Evolutionary conservation across 2,797 vertebrate species (phyloP).

Genomic region (Acrossocheilus fasciatus): DNA sequence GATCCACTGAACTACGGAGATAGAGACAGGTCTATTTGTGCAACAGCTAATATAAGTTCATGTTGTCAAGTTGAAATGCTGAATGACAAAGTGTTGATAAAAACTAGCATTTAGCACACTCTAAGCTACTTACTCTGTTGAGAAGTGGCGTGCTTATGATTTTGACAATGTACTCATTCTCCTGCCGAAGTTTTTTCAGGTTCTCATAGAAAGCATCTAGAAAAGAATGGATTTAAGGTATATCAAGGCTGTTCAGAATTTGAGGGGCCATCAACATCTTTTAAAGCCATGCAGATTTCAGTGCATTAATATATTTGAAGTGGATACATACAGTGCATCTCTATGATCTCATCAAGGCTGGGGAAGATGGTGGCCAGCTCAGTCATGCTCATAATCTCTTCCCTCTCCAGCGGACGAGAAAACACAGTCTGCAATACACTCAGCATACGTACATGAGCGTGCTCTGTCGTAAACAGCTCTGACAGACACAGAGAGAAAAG

Average conservation of each 20-base stretch:
- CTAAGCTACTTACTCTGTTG: conserved; percentile 80
- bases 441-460: conserved; percentile 91
- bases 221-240: conserved; percentile 6
- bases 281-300: background rate
- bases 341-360: conserved; percentile 89
- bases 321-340: conserved; percentile 87
- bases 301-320: background rate
- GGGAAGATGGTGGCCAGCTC: conserved; percentile 88
- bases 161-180: conserved; percentile 83
- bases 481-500: background rate
- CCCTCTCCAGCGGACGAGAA: conserved; percentile 82
- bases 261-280: background rate
- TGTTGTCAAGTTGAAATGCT: background rate
- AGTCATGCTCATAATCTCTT: conserved; percentile 72
- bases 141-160: conserved; percentile 84
- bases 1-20: conserved; percentile 82
- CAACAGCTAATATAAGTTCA: background rate
- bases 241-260: background rate
- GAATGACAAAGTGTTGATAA: background rate
- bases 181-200: conserved; percentile 85
- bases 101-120: background rate
- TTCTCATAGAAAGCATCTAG: conserved; percentile 85
- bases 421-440: conserved; percentile 90
- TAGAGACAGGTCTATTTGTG: conserved; percentile 2
- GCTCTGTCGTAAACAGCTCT: conserved; percentile 92